Base-by-base conservation (phyloP, 2,113 vertebrate species). In the Dipodomys ordii region DNA sequence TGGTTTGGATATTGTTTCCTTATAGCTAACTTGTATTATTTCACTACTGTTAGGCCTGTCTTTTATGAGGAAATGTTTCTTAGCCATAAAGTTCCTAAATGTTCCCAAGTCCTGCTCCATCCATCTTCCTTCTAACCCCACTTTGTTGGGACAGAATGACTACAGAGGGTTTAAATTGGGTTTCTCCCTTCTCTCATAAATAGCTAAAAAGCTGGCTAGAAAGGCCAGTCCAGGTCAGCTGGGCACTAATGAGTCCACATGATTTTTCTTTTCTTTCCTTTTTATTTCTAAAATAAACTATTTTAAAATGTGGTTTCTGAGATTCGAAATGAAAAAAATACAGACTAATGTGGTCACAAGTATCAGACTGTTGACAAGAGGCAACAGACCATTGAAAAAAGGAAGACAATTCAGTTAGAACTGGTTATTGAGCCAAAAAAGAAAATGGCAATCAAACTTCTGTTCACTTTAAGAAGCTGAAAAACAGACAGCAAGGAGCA, bases 381-480 rank as follows among this genome's bases (percentile, higher is more conserved):
- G 23, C 35, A 81, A 81, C n/a, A 86, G n/a, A 92, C 5, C 28
- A 86, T 83, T 83, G 10, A n/a, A 96, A 32, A 71, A 82, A 49
- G 49, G 88, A 28, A 6, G 23, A 7, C 25, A 86, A 35, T 39
- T 85, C 32, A 87, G 57, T 88, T 39, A 87, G 65, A 83, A 69
- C 46, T 79, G 57, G 18, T 49, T 73, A 86, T 53, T 68, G 65
- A n/a, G 32, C 39, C 46, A 83, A 92, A 6, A 62, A 28, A 89
- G 9, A 25, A 87, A 87, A 90, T 20, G 15, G 32, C 20, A 87
- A 27, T 35, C 9, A 88, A 94, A 87, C 1, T 73, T 85, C 27
- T 72, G 32, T 67, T 81, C 32, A 30, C 78, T 53, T 78, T 28
- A 79, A 15, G 16, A 49, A 81, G 44, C 0, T 77, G 53, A 76